Evolutionary conservation across 2,113 vertebrate genomes (phyloP).

Genomic region (Ctenodactylus gundi): DNA sequence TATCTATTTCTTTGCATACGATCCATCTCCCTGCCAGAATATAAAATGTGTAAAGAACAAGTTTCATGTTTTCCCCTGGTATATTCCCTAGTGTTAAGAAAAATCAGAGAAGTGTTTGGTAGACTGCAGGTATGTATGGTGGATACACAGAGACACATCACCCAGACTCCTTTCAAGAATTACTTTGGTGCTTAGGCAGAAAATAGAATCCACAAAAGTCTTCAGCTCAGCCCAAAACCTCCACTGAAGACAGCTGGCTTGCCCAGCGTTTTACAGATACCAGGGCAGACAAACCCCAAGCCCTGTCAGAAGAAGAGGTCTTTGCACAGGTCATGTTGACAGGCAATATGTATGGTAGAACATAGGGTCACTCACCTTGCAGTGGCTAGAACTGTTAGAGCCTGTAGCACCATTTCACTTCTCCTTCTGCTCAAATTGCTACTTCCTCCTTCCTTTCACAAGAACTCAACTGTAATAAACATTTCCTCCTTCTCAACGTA

Average conservation of each 20-base stretch:
- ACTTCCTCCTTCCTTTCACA: not conserved
- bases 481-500: not conserved
- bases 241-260: not conserved
- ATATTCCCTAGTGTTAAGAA: not conserved
- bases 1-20: not conserved
- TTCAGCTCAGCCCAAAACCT: not conserved
- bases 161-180: not conserved
- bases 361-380: too few relatives aligned
- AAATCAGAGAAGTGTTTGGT: too few relatives aligned
- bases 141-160: too few relatives aligned
- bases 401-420: not conserved
- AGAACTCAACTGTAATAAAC: not conserved
- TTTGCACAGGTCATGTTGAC: not conserved
- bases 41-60: not conserved
- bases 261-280: not conserved
- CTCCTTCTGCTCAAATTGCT: not conserved
- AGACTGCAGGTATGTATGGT: not conserved
- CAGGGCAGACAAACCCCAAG: not conserved
- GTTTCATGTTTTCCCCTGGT: not conserved
- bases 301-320: rapidly evolving
- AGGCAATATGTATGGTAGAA: not conserved
- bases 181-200: not conserved
- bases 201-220: not conserved
- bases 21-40: not conserved
- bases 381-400: not conserved